Evolutionary conservation across 1,140 invertebrate genomes (phyloP).

Genomic region (Papilio helenus): DNA sequence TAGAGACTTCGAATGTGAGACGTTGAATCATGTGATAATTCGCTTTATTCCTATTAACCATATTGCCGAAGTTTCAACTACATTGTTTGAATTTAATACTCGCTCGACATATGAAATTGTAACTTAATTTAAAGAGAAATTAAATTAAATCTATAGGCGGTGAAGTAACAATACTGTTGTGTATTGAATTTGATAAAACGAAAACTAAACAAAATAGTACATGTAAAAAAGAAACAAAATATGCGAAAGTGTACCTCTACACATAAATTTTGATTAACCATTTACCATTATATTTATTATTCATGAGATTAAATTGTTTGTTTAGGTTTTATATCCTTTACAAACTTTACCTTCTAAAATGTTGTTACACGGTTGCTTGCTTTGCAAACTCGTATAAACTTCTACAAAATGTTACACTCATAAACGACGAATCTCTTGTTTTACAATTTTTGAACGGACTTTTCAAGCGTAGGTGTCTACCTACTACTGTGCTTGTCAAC

Average conservation of each 20-base stretch:
- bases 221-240: not conserved
- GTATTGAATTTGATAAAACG: not conserved
- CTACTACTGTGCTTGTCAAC: not conserved
- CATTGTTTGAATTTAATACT: not conserved
- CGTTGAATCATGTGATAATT: not conserved
- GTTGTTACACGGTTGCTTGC: not conserved
- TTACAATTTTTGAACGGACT: not conserved
- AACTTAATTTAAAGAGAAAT: not conserved
- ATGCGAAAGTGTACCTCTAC: too few relatives aligned
- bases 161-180: not conserved
- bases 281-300: not conserved
- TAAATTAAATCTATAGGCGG: not conserved
- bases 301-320: not conserved
- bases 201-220: not conserved
- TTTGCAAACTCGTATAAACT: not conserved
- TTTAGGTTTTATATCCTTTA: not conserved
- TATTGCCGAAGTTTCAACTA: not conserved
- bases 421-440: not conserved
- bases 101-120: not conserved
- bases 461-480: not conserved
- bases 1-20: not conserved
- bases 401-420: not conserved
- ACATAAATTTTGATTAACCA: not conserved
- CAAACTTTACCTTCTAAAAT: not conserved
- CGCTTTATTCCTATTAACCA: not conserved